A percentile compares a stretch with the other conserved stretches of the same genome.
Conservation (phyloP, 2,113 vertebrate species). For the Emydocephalus ijimae region DNA sequence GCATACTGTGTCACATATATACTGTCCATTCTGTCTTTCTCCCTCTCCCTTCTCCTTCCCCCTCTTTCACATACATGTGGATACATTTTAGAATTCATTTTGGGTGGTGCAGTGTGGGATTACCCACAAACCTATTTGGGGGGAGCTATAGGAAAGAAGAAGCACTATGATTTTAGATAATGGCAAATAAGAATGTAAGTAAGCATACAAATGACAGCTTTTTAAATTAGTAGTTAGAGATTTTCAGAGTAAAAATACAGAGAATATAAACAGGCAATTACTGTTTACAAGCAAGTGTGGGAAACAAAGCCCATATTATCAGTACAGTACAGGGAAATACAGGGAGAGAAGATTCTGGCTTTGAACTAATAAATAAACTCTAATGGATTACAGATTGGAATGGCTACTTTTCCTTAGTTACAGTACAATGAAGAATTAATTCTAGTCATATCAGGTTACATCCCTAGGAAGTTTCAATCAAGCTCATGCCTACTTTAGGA, state of each 20-base stretch:
- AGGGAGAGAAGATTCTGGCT: neutral
- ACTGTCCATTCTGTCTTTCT: neutral
- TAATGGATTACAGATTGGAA: neutral
- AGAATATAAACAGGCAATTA: neutral
- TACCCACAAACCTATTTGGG: neutral
- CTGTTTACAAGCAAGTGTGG: neutral
- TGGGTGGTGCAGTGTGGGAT: neutral
- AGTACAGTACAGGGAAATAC: neutral
- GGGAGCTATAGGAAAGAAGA: neutral
- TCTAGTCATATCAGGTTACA: neutral
- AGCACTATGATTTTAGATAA: neutral
- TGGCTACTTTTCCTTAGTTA: neutral
- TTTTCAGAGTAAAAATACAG: neutral
- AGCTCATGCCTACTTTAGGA: neutral
- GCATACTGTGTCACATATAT: neutral
- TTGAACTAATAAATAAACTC: neutral
- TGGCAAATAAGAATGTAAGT: neutral
- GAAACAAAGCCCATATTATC: neutral
- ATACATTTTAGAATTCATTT: neutral
- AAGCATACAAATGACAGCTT: neutral
- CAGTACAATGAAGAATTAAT: neutral
- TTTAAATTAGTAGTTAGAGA: neutral
- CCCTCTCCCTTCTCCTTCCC: neutral
- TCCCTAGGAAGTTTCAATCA: neutral
- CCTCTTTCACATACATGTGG: neutral